Evolutionary conservation across 1,140 invertebrate genomes (phyloP).

Genomic region (Ridgeia piscesae): DNA sequence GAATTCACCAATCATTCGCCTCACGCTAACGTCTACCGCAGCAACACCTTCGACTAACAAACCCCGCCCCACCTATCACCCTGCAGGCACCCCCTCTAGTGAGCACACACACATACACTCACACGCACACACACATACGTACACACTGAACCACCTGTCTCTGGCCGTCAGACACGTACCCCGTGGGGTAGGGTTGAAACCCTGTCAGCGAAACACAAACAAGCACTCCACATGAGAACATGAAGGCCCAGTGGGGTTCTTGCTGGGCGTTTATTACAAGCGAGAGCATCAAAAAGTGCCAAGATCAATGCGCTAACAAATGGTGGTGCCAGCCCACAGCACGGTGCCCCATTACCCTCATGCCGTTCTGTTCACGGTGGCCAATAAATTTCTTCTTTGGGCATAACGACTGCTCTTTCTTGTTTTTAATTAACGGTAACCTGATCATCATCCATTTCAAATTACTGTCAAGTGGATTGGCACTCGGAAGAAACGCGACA

Average conservation of each 20-base stretch:
- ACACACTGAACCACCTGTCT: not conserved
- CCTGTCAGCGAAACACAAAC: not conserved
- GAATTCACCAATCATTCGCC: not conserved
- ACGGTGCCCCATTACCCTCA: not conserved
- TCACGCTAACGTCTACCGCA: not conserved
- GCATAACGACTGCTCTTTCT: not conserved
- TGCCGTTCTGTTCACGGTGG: not conserved
- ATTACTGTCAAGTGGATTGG: not conserved
- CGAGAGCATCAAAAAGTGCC: not conserved
- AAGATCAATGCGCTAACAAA: slow-evolving; percentile 5
- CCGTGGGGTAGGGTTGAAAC: not conserved
- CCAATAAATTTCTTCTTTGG: not conserved
- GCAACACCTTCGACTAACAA: not conserved
- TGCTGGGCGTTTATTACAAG: not conserved
- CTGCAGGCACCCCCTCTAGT: not conserved
- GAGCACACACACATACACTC: not conserved
- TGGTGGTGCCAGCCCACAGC: not conserved
- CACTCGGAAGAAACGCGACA: not conserved
- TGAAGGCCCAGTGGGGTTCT: not conserved
- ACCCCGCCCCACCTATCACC: not conserved
- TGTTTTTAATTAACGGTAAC: slow-evolving; percentile 2
- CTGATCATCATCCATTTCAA: not conserved
- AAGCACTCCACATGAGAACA: not conserved
- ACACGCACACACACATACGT: not conserved
- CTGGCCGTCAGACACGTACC: not conserved